Base-by-base conservation (phyloP, 2,113 vertebrate species). In the Motacilla alba region DNA sequence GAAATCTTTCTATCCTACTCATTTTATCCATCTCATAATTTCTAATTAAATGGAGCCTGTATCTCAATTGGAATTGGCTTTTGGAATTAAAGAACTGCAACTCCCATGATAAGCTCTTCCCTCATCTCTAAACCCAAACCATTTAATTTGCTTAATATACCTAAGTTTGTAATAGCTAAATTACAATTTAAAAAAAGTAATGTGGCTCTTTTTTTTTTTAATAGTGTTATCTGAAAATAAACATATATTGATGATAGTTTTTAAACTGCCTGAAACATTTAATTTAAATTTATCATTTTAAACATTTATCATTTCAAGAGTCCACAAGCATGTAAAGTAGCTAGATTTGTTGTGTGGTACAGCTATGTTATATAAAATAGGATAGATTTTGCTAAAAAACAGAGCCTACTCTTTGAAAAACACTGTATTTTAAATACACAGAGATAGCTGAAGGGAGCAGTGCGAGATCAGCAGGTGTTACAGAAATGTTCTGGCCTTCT, bases 71-170 rank as follows among this genome's bases (percentile, higher is more conserved):
- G 35, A 35, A 35, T 35, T 72, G 28, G 35, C 27, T 82, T 92
- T 87, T 64, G 49, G 66, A 94, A 93, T 89, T 79, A 81, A 89
- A 94, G 86, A 72, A 81, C 73, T 75, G 77, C 55, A 94, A 56
- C n/a, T 72, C 18, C 18, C 56, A 8, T 52, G 86, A 92, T 92
- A 96, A 87, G 66, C 80, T 87, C 49, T 93, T 89, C 18, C 30
- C 27, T 83, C 41, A 1, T 60, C 46, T 88, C 78, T 74, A 95
- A 97, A 91, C 87, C 47, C 50, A 78, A 81, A 72, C 30, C 37
- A 88, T 86, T 82, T 85, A 85, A 94, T 88, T 93, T 96, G 6
- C 79, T 90, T 92, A 93, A 90, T 66, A 60, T 43, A 69, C 50
- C 88, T 55, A 33, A 79, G 7, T 49, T 86, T 87, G 75, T 47